Evolutionary conservation across 1,140 invertebrate species (phyloP).

Genomic region (Temnothorax curvispinosus): DNA sequence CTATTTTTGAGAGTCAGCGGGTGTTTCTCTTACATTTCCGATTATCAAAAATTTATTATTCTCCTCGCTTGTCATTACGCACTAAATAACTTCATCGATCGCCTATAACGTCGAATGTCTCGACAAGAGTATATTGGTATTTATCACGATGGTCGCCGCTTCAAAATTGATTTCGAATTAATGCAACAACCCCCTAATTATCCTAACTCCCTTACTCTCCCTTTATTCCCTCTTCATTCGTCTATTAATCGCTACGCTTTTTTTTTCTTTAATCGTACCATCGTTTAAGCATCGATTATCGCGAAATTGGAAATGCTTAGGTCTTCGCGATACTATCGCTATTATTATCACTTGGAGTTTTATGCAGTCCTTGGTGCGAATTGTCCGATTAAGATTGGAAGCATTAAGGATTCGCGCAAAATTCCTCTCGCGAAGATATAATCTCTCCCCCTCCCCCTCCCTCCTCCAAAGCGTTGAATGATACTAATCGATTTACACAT

Average conservation of each 20-base stretch:
- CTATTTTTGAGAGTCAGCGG: conserved; percentile 39
- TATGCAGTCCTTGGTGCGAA: conserved; percentile 53
- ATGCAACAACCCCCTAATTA: conserved; percentile 45
- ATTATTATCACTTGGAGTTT: conserved; percentile 67
- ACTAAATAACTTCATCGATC: conserved; percentile 52
- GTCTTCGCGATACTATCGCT: conserved; percentile 42
- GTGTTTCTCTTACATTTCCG: background rate
- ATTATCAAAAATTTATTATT: conserved; percentile 26
- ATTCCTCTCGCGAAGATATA: conserved; percentile 21
- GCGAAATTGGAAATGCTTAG: conserved; percentile 51
- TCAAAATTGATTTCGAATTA: conserved; percentile 43
- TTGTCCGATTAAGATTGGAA: conserved; percentile 61
- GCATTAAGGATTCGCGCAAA: conserved; percentile 54
- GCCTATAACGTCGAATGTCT: conserved; percentile 21
- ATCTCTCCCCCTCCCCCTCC: background rate
- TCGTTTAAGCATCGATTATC: conserved; percentile 40
- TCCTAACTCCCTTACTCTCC: conserved; percentile 40
- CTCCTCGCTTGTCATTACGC: conserved; percentile 31
- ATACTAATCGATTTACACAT: conserved; percentile 16
- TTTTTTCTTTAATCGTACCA: conserved; percentile 38
- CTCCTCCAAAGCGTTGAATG: background rate
- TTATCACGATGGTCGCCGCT: conserved; percentile 32
- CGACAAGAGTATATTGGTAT: conserved; percentile 16
- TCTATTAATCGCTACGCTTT: conserved; percentile 57
- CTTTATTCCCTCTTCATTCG: conserved; percentile 19